Evolutionary conservation across 1,140 invertebrate genomes (phyloP), one percentile per base, ranked within the genome.

Genomic region (Sweltsa coloradensis): DNA sequence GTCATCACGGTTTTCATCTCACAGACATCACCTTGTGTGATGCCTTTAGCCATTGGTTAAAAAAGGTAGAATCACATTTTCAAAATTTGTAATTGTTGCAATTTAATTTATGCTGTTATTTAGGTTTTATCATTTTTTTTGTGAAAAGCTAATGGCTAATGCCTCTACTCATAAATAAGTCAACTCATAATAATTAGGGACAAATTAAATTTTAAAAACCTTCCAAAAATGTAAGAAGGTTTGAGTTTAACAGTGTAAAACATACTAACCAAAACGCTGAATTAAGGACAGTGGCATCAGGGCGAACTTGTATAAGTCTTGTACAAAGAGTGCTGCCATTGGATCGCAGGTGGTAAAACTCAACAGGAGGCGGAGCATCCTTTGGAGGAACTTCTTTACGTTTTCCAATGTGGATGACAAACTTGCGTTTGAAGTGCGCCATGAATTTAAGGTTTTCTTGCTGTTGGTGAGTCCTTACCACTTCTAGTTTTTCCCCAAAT

Each of bases 361-460:
- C 90, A 3, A 95, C 88, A 40, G 74, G 73, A 22, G 67, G 61
- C 36, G 75, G 75, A 31, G 65, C 68, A 43, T 72, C 66, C 14
- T 62, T 51, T 25, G 58, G 52, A 43, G 66, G 64, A 18, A 66
- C 66, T 39, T 68, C 65, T 58, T 85, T 87, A 45, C 92, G 72
- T 63, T 90, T 93, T 24, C 94, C 96, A 51, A 82, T 78, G 54
- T 87, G 84, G 39, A 99, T 97, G 13, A 99, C 79, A 66, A 99
- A 97, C 61, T 93, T 86, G 45, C 85, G 72, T 60, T 96, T 90
- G 66, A 99, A 99, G 66, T 99, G 95, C 0, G 95, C 88, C 72
- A 99, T 82, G 62, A 99, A 99, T 68, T 98, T 98, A 19, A 97
- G 75, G 68, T 95, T 97, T 69, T 99, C 97, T 68, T 99, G 95